These are phyloP conservation scores for Zaprionus obscuricornis DNA, from an alignment of 2,888 invertebrate species.

Conservation along the genomic window DNA sequence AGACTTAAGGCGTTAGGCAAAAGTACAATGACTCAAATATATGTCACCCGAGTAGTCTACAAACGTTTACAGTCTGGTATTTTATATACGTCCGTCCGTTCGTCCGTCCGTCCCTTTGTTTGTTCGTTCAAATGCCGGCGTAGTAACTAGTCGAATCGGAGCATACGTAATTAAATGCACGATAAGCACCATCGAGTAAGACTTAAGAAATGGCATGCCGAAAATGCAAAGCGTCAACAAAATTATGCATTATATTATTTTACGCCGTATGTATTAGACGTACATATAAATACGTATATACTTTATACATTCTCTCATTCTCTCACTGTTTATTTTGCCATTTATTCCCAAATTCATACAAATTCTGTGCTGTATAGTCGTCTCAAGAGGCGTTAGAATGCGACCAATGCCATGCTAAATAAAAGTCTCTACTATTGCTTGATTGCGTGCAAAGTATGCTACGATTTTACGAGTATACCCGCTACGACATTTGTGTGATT, in stretches of 20 bases:
- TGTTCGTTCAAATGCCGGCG: conserved; percentile 6
- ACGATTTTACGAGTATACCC: conserved; percentile 48
- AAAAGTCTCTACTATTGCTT: conserved; percentile 51
- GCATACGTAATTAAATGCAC: conserved; percentile 68
- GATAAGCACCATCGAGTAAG: conserved; percentile 22
- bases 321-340: neutral
- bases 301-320: conserved; percentile 2
- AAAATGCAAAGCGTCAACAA: conserved; percentile 55
- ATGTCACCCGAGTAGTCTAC: conserved; percentile 44
- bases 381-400: conserved; percentile 9
- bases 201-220: conserved; percentile 44
- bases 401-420: conserved; percentile 31
- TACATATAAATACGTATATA: no score
- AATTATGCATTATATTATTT: conserved; percentile 49
- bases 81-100: no score
- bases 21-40: conserved; percentile 62
- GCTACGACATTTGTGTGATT: conserved; percentile 67
- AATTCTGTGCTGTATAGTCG: no score
- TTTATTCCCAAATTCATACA: neutral
- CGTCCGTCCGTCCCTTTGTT: neutral
- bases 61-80: no score
- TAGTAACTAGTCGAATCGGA: conserved; percentile 10
- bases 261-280: no score
- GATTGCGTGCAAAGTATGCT: conserved; percentile 57
- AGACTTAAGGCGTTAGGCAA: conserved; percentile 24